Percentiles rank a stretch among this genome's conserved stretches.
Conservation (phyloP, 2,888 invertebrate genomes). For the Bombylius discolor region DNA sequence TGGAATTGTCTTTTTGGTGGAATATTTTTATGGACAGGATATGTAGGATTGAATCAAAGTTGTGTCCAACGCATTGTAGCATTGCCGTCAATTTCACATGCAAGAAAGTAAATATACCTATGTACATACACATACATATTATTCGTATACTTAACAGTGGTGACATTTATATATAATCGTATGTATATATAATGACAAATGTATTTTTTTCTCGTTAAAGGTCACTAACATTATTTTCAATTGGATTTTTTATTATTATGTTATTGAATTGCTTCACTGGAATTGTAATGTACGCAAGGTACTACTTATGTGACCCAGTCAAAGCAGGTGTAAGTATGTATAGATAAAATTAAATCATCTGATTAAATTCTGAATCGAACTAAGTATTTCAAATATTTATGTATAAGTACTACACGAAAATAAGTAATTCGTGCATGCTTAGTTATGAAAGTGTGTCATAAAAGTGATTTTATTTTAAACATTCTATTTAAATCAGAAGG, state of each 20-base stretch:
- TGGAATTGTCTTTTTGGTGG: slow-evolving; percentile 49
- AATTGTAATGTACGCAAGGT: slow-evolving; percentile 43
- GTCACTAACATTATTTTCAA: slow-evolving; percentile 41
- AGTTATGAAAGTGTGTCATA: too few species aligned
- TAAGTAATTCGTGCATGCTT: too few species aligned
- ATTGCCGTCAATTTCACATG: slow-evolving; percentile 43
- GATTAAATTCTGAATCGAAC: too few species aligned
- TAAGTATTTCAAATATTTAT: too few species aligned
- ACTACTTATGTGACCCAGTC: slow-evolving; percentile 47
- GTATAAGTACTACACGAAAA: too few species aligned
- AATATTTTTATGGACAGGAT: slow-evolving; percentile 45
- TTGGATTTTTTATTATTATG: slow-evolving; percentile 43
- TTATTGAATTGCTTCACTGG: slow-evolving; percentile 46
- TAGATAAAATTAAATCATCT: too few species aligned
- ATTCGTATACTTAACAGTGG: too few species aligned
- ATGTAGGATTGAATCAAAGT: slow-evolving; percentile 56
- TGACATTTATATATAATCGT: too few species aligned
- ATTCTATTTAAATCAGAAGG: too few species aligned
- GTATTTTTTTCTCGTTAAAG: slow-evolving; percentile 23
- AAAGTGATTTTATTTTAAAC: too few species aligned
- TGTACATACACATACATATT: not conserved
- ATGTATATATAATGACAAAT: too few species aligned
- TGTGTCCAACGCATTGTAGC: slow-evolving; percentile 59
- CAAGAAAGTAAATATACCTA: slow-evolving; percentile 36
- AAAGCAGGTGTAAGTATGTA: slow-evolving; percentile 31